Evolutionary conservation across 2,113 vertebrate species (phyloP).

Genomic region (Atlantisia rogersi): DNA sequence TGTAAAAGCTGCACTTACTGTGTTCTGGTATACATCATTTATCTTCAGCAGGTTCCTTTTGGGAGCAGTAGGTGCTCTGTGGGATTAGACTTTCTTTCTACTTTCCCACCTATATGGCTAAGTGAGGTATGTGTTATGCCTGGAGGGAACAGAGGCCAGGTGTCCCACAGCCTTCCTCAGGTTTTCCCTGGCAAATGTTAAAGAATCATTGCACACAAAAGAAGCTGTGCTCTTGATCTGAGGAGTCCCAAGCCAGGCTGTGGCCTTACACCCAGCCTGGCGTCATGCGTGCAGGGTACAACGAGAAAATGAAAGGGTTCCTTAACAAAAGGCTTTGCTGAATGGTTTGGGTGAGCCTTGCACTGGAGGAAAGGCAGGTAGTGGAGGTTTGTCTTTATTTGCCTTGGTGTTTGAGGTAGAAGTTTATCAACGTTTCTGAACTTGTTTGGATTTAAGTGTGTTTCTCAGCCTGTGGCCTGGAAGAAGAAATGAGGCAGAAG

Average conservation of each 20-base stretch:
- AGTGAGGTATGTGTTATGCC: background rate
- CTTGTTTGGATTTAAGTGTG: background rate
- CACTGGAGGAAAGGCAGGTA: background rate
- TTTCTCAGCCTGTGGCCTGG: background rate
- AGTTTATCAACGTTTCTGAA: background rate
- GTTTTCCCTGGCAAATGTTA: background rate
- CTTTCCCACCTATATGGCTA: background rate
- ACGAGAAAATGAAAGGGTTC: background rate
- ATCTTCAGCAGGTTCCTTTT: background rate
- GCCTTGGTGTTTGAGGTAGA: background rate
- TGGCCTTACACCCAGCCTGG: background rate
- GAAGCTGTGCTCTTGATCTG: background rate
- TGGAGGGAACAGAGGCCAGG: background rate
- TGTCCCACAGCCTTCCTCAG: background rate
- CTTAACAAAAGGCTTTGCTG: background rate
- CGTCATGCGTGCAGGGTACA: too few relatives aligned
- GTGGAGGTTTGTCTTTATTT: background rate
- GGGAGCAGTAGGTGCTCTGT: too few relatives aligned
- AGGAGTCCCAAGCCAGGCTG: background rate
- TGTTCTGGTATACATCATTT: background rate
- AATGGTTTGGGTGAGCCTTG: background rate
- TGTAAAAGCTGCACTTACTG: accelerated
- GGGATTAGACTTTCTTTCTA: too few relatives aligned
- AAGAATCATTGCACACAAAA: background rate
- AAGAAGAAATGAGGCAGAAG: background rate